Base-by-base conservation (phyloP, 2,888 invertebrate genomes). In the Dasypolia templi region DNA sequence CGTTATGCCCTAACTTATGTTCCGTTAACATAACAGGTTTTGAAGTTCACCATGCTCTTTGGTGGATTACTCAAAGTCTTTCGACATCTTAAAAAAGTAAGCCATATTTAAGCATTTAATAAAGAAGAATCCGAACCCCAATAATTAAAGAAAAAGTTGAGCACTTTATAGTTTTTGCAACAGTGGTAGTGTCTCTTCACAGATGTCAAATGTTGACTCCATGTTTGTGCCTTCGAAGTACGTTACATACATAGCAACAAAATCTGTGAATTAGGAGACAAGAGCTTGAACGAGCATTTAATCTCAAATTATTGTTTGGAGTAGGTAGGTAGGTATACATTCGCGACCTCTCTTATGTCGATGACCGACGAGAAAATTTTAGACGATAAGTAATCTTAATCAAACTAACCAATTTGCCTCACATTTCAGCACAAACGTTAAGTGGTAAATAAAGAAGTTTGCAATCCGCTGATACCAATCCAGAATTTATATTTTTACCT, bases 381-480 rank as follows among this genome's bases (percentile, higher is more conserved):
- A n/a, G 9, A 51, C 72, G 72, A 76, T 74, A 76, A 71, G 62
- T 61, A 56, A 69, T 66, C 51, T 66, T 77, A 79, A 77, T 73
- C 68, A 69, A 68, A 75, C 56, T 73, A 42, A 55, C 26, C 59
- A 66, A 58, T 69, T 79, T 69, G 58, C 67, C 66, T 59, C 49
- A 68, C 49, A 51, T 51, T 77, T 55, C 32, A 46, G 44, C n/a
- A 58, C 14, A 53, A 14, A 62, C 29, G 42, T 19, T 64, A 61
- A 70, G 44, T 70, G 35, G 14, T 29, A 64, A 59, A 82, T 75
- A 68, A 64, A 22, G n/a, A 51, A 56, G 5, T 44, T 56, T 51
- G 32, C 11, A 42, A 19, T 44, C 19, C 11, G 22, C 2, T 44
- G 42, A 49, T 59, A 73, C n/a, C n/a, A n/a, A 56, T 39, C n/a